phyloP scores from a whole-genome alignment of 1,140 invertebrate species.

The Ceratitis capitata region DNA sequence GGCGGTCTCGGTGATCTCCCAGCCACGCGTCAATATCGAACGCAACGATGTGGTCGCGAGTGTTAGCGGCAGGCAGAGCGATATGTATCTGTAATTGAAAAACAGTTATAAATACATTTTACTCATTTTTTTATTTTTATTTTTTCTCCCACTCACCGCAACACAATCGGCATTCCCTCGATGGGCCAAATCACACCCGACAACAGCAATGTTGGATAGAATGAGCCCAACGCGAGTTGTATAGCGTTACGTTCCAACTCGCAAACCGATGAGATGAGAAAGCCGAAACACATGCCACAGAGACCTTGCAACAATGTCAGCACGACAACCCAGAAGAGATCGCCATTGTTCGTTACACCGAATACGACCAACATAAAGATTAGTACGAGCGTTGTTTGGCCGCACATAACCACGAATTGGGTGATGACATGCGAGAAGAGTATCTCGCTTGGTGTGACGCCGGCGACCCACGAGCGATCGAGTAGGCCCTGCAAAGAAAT shows the following conservation, averaged over 20 bases:
- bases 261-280: conserved; percentile 93
- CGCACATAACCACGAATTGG: conserved; percentile 93
- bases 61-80: conserved; percentile 87
- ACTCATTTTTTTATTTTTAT: too few relatives aligned
- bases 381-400: conserved; percentile 87
- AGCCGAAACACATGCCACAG: conserved; percentile 94
- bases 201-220: conserved; percentile 91
- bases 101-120: neutral
- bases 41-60: conserved; percentile 89
- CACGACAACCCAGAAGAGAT: conserved; percentile 83
- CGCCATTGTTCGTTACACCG: conserved; percentile 85
- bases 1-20: conserved; percentile 81
- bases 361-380: conserved; percentile 92
- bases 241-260: conserved; percentile 94
- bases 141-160: conserved; percentile 68
- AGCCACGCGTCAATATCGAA: conserved; percentile 89
- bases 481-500: conserved; percentile 76
- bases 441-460: conserved; percentile 88
- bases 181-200: conserved; percentile 92
- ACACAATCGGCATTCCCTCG: conserved; percentile 85
- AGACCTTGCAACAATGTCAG: conserved; percentile 87
- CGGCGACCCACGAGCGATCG: conserved; percentile 88
- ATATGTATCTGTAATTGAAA: conserved; percentile 71
- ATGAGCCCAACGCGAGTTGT: conserved; percentile 91
- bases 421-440: conserved; percentile 91